Conservation (phyloP, 2,113 vertebrate genomes). For the Physeter macrocephalus region DNA sequence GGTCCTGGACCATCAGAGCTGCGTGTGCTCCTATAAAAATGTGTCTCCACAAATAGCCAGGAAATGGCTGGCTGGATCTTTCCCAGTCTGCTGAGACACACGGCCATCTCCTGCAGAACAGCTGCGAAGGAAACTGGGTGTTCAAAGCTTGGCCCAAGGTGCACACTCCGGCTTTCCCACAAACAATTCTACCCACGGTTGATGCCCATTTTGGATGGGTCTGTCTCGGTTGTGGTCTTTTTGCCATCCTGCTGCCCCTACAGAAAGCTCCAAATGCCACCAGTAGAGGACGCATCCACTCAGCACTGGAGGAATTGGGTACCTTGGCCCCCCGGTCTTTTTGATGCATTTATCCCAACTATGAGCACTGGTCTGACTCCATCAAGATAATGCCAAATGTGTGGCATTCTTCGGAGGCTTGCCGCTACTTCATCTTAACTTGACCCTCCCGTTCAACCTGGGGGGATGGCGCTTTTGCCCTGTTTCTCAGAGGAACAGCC, state of each 20-base stretch:
- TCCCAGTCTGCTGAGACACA: background rate
- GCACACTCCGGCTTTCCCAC: background rate
- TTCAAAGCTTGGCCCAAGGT: background rate
- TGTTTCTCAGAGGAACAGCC: background rate
- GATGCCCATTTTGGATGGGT: background rate
- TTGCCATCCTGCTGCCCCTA: background rate
- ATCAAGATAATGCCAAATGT: fast-evolving
- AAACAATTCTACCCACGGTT: fast-evolving
- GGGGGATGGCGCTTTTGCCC: background rate
- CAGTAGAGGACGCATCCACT: fast-evolving
- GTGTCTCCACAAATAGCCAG: background rate
- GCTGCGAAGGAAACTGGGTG: background rate
- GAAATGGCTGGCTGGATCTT: background rate
- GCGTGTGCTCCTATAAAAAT: background rate
- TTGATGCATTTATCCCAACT: background rate
- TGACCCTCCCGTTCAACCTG: background rate
- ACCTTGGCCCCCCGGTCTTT: background rate
- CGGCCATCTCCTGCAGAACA: background rate
- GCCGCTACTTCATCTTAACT: background rate
- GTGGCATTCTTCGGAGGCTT: fast-evolving
- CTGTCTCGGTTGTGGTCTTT: fast-evolving
- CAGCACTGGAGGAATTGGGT: background rate
- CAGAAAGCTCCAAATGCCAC: background rate
- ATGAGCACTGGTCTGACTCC: background rate
- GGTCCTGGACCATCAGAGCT: background rate